Base-by-base conservation (phyloP, 2,113 vertebrate genomes). In the Mellivora capensis region DNA sequence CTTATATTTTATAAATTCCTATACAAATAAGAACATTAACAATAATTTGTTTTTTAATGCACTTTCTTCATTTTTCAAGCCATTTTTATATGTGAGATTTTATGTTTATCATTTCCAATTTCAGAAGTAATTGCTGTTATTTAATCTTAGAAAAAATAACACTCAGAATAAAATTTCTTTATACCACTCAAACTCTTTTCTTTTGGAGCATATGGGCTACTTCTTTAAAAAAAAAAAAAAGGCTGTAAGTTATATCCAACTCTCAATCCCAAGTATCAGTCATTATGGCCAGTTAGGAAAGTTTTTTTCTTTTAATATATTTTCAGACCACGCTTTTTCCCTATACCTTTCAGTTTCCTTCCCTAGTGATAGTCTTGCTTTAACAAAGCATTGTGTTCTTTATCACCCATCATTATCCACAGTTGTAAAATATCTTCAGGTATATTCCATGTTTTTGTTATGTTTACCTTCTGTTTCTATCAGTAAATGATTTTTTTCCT, bases 41-140 rank as follows among this genome's bases (percentile, higher is more conserved):
- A 54, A 25, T 95, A 89, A 54, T 71, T 85, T 97, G 25, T 90
- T 96, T 98, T 94, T 91, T 93, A 84, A 85, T 96, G 69, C 1
- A 20, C 18, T 93, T 76, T 87, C 42, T 95, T 97, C 14, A 62
- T 74, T 93, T 97, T 96, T 67, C 74, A 89, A 67, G 94, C 29
- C 8, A 77, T 90, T 96, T 77, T 96, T 23, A 23, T 59, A 59
- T 91, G 8, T 64, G 67, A 96, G 0, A 61, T 84, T 94, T 80
- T 94, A 61, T 94, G 96, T 92, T 94, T 89, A 57, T 82, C 47
- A 93, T 97, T 97, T 98, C 57, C 91, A 20, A 94, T 87, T 95
- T 97, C n/a, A 97, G 74, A 97, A 93, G 44, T 84, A 91, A 80
- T 92, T 91, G 25, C 47, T 94, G 0, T 88, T 95, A 91, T 61